Evolutionary conservation across 2,797 vertebrate genomes (phyloP).

Genomic region (Furcifer pardalis): DNA sequence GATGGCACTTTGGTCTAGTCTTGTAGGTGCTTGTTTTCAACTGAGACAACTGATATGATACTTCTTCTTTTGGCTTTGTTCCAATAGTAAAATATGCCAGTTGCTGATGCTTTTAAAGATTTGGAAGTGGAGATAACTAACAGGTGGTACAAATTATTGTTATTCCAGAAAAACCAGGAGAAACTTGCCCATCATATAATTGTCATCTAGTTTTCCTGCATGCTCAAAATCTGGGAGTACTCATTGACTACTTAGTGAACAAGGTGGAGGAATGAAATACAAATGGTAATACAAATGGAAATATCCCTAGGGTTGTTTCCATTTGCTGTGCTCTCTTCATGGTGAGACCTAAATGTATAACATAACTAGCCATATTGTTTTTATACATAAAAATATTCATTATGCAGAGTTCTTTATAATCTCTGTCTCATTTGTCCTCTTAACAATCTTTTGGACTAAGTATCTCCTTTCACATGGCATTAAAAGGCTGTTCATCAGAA

Average conservation of each 20-base stretch:
- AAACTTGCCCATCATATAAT: neutral
- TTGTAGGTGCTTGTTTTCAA: neutral
- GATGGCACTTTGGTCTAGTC: neutral
- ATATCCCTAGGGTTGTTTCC: neutral
- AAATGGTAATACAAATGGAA: constrained; percentile 1
- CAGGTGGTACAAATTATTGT: constrained; percentile 12
- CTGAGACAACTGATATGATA: neutral
- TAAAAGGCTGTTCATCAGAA: no score
- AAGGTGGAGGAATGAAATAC: neutral
- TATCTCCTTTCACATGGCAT: no score
- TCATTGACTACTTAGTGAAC: neutral
- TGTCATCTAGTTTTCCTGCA: neutral
- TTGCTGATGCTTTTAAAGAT: neutral
- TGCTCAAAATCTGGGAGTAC: neutral
- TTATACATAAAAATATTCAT: neutral
- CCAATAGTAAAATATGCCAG: neutral
- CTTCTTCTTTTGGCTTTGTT: no score
- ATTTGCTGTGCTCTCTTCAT: neutral
- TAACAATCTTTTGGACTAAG: neutral
- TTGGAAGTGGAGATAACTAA: constrained; percentile 3
- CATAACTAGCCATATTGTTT: neutral
- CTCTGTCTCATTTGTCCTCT: neutral
- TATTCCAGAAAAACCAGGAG: constrained; percentile 16
- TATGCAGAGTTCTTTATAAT: neutral
- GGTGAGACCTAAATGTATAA: neutral